Evolutionary conservation across 2,888 invertebrate species (phyloP), one percentile per base, ranked within the genome.

Genomic region (Himalopsyche tibetana): DNA sequence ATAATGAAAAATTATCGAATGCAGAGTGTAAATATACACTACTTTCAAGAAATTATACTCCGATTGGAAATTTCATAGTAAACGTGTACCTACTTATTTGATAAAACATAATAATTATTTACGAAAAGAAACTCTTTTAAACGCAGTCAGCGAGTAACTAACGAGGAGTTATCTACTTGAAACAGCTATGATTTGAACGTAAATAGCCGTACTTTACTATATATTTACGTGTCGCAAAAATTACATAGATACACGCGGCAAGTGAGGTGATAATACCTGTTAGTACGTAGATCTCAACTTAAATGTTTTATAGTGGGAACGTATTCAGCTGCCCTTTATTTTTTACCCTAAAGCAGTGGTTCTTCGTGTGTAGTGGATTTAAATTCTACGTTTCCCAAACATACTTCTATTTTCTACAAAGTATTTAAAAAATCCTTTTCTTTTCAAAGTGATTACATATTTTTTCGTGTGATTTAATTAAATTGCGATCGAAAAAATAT

Each of bases 231-330:
- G 87, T 87, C 87, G 87, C 87, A 80, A 87, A 87, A 86, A 86
- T 87, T 84, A 84, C 55, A 80, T 84, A 84, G 80, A 80, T 63
- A 74, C 69, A 80, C 81, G 36, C 56, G 82, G 85, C 74, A 85
- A 82, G 74, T 85, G 85, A 85, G 85, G 82, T 85, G 85, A 85
- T 85, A 85, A 85, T 79, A 79, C 85, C 85, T 51, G 51, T 74
- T 69, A 69, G 74, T 74, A 74, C 38, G 74, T 74, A 74, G 82
- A 85, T 85, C 83, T 80, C 86, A 69, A 83, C 79, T 81, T 86
- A 83, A 83, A 85, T 85, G 88, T 80, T 88, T 88, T 88, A 86
- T 86, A 88, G 85, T 86, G 88, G 84, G 88, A 88, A 88, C 83
- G 74, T 84, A 83, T 85, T 82, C 88, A 88, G 83, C 88, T 88